Evolutionary conservation across 2,113 vertebrate genomes (phyloP), one percentile per base, ranked within the genome.

Genomic region (Psilopsiagon aurifrons): DNA sequence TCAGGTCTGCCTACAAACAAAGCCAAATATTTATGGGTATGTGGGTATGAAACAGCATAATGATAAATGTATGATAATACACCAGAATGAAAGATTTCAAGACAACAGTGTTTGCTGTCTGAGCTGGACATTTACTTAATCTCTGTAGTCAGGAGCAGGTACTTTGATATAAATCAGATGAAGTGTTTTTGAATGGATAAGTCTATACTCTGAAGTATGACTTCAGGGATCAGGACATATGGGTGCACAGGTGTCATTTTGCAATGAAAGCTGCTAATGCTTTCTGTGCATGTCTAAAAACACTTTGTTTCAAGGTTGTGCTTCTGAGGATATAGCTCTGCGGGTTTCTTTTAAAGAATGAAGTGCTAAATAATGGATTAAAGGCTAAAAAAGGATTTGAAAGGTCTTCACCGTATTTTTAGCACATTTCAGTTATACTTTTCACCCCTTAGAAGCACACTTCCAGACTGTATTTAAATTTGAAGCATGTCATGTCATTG

Each of bases 11-110:
- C 82, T 76, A 88, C 86, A 96, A 87, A 78, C 67, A 96, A 98
- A 92, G 86, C 95, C 98, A 98, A 98, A 98, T 98, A 98, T 98
- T 98, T 98, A 98, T 97, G 96, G 89, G 95, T 89, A 96, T 95
- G 93, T 88, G 78, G 76, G 80, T 97, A 95, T 96, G 95, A 93
- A 96, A 95, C 93, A 85, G 71, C 81, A 71, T 88, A 88, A 97
- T 97, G 97, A 98, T 97, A 98, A 97, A 97, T 97, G 96, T 83
- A 94, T 96, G 97, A 96, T 96, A 96, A 86, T 95, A 83, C 57
- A 94, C 90, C 94, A 97, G 86, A 97, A 95, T 88, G 96, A 97
- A 96, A 96, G 97, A 98, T 97, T 97, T 95, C 91, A 94, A 96
- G 97, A 97, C 97, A 97, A 93, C 85, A 74, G 67, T 98, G 97